These are phyloP conservation scores for Phortica magna DNA, from an alignment of 2,888 invertebrate species.

Conservation along the genomic window DNA sequence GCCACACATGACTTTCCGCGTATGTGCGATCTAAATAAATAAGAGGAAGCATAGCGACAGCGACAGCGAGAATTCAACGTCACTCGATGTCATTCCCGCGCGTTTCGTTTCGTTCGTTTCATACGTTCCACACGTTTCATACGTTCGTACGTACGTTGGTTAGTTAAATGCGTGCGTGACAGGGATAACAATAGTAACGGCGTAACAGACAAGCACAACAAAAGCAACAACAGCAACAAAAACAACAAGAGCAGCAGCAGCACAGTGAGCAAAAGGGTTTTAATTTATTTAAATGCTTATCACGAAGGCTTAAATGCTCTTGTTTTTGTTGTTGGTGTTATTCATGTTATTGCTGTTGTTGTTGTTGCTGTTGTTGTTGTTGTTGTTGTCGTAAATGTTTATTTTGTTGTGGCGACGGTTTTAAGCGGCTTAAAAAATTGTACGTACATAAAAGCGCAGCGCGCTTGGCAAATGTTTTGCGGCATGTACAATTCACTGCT, in stretches of 20 bases:
- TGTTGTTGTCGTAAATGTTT: slow-evolving; percentile 37
- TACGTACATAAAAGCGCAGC: slow-evolving; percentile 31
- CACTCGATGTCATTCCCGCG: too few species aligned
- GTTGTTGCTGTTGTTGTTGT: slow-evolving; percentile 29
- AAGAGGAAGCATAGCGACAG: neutral
- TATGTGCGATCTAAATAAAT: slow-evolving; percentile 17
- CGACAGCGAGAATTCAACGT: too few species aligned
- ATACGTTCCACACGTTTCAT: too few species aligned
- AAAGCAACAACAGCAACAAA: too few species aligned
- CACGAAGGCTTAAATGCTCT: slow-evolving; percentile 70
- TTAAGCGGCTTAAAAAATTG: slow-evolving; percentile 65
- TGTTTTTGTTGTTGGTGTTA: too few species aligned
- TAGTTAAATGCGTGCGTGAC: slow-evolving; percentile 23
- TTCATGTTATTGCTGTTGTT: slow-evolving; percentile 34
- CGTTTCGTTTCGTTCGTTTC: too few species aligned
- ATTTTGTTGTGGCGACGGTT: slow-evolving; percentile 67
- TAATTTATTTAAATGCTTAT: slow-evolving; percentile 74
- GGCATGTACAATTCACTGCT: slow-evolving; percentile 8
- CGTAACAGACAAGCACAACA: too few species aligned
- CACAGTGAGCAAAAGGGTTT: slow-evolving; percentile 53
- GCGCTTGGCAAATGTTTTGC: slow-evolving; percentile 20
- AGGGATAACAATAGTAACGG: slow-evolving; percentile 17
- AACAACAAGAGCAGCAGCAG: neutral
- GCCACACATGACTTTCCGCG: too few species aligned
- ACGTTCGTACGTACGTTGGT: neutral